phyloP scores from a whole-genome alignment of 2,797 vertebrate species.

The Synaphobranchus kaupii region DNA sequence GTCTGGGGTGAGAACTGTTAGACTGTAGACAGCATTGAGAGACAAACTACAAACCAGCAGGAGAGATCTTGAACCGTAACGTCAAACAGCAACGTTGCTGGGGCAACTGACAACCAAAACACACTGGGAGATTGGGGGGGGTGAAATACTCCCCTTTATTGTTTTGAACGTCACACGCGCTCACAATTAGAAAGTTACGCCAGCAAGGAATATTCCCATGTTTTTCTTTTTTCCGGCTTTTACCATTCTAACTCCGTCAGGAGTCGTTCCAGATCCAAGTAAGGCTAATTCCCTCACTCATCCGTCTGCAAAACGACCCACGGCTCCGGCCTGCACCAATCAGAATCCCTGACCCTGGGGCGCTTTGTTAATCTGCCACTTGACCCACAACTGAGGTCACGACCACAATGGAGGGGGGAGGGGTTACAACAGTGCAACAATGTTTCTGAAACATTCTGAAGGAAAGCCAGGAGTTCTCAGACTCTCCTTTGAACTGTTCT shows the following conservation, averaged over 20 bases:
- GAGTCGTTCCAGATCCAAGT: constrained; percentile 6
- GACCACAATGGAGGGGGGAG: neutral
- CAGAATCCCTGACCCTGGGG: neutral
- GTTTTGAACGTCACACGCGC: neutral
- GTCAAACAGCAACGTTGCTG: neutral
- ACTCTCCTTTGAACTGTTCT: neutral
- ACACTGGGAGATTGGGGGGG: neutral
- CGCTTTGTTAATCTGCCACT: neutral
- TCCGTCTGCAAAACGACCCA: neutral
- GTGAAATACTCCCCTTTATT: neutral
- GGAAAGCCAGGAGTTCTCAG: neutral
- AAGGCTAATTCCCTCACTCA: neutral
- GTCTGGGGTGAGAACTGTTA: neutral
- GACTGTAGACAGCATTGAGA: neutral
- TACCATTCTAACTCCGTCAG: neutral
- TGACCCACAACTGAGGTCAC: constrained; percentile 2
- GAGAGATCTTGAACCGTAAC: neutral
- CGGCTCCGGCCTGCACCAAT: neutral
- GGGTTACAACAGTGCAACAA: neutral
- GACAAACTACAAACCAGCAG: neutral
- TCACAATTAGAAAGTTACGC: neutral
- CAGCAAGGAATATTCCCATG: neutral
- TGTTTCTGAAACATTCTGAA: neutral
- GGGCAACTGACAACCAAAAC: neutral
- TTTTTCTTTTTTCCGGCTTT: neutral